Evolutionary conservation across 2,797 vertebrate species (phyloP).

Genomic region (Picus viridis): DNA sequence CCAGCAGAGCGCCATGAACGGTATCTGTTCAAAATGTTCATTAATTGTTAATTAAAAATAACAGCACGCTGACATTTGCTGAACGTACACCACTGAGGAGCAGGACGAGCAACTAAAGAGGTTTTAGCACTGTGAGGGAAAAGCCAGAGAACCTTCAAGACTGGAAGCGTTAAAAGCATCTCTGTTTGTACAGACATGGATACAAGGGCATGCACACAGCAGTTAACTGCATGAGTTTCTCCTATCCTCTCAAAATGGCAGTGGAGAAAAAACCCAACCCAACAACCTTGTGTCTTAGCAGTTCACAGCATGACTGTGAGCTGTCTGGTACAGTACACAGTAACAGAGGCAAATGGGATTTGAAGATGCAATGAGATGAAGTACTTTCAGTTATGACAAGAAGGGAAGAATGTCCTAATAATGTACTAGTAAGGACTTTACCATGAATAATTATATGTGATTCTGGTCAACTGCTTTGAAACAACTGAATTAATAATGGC

Average conservation of each 20-base stretch:
- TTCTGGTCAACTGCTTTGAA: background rate
- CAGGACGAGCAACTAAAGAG: background rate
- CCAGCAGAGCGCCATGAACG: background rate
- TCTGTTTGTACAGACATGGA: background rate
- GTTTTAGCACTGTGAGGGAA: background rate
- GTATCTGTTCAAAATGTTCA: background rate
- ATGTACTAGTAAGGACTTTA: background rate
- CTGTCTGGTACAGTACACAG: background rate
- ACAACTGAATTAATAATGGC: background rate
- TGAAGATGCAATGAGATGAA: background rate
- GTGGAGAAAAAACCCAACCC: background rate
- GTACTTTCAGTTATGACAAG: background rate
- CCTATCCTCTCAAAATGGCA: background rate
- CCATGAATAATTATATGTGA: background rate
- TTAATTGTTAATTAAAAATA: background rate
- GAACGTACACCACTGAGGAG: background rate
- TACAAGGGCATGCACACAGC: background rate
- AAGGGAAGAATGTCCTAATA: background rate
- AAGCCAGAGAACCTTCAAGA: background rate
- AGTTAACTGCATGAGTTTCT: background rate
- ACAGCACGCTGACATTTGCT: background rate
- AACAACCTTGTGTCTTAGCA: background rate
- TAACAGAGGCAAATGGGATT: background rate
- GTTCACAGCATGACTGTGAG: background rate
- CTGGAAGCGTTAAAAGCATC: background rate